Base-by-base conservation (phyloP, 2,113 vertebrate genomes). In the Trichomycterus rosablanca region DNA sequence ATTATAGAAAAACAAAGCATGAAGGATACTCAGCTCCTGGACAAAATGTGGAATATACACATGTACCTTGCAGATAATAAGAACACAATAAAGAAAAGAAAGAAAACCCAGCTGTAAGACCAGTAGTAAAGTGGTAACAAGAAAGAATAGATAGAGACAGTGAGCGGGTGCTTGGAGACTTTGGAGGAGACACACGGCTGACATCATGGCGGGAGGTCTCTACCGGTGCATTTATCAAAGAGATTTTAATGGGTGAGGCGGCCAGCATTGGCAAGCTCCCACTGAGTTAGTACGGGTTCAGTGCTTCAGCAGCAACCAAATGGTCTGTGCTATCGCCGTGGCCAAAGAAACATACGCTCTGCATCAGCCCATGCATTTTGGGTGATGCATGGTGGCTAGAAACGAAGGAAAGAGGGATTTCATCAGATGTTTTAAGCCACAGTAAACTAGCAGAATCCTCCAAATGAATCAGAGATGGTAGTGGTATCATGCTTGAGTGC, bases 171-270 rank as follows among this genome's bases (percentile, higher is more conserved):
- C 26, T 57, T 35, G 20, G 49, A 18, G 51, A 66, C 57, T 23
- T 34, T 67, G 14, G 20, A 20, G 26, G 46, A 57, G 67, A 73
- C 72, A 62, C 53, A 62, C 58, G 73, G 59, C n/a, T 1, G 40
- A 46, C 60, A 69, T 56, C 54, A 16, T 54, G 39, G 66, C 67
- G 70, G 75, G 71, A 76, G 68, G 73, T 70, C 78, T 67, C 54
- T 62, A 65, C 45, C 54, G 64, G 73, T 73, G 72, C 43, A 5
- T 76, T 81, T 64, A 80, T 80, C 57, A 74, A 71, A 55, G 73
- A 75, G 61, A 58, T 74, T 79, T 79, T 79, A 79, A 82, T 81
- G 74, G 74, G 34, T 45, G 45, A 76, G 63, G 53, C 68, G 66
- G 63, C 34, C 52, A 68, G 62, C 56, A 49, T 70, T 28, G 51